Evolutionary conservation across 2,113 vertebrate species (phyloP).

Genomic region (Ancistrus triradiatus): DNA sequence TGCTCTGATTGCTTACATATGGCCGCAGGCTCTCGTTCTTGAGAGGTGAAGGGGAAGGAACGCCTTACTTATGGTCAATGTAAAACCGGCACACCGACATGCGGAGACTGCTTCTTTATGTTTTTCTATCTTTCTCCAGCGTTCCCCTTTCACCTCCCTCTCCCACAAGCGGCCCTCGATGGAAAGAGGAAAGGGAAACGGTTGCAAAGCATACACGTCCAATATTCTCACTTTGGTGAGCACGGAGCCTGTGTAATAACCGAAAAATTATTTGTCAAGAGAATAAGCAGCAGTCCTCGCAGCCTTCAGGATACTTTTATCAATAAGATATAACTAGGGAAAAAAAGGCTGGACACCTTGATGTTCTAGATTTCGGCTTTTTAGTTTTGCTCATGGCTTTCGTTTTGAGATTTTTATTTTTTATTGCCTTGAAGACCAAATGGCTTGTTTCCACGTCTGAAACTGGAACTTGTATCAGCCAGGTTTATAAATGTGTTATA

Average conservation of each 20-base stretch:
- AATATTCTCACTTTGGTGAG: constrained; percentile 60
- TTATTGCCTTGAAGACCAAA: no score
- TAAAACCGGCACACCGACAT: constrained; percentile 61
- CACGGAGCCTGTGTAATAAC: constrained; percentile 67
- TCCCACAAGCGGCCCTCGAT: constrained; percentile 42
- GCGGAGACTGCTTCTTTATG: constrained; percentile 49
- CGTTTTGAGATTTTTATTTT: background rate
- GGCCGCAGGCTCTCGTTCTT: constrained; percentile 54
- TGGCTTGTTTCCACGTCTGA: no score
- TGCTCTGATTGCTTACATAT: constrained; percentile 48
- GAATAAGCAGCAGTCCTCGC: constrained; percentile 64
- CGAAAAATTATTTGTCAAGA: constrained; percentile 69
- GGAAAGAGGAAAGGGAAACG: constrained; percentile 50
- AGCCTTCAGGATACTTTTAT: constrained; percentile 62
- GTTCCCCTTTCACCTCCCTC: constrained; percentile 5
- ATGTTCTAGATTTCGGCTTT: background rate
- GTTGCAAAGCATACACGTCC: constrained; percentile 59
- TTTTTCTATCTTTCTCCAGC: constrained; percentile 39
- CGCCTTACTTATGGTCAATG: constrained; percentile 64
- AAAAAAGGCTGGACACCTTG: no score
- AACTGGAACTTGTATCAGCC: no score
- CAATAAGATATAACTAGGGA: constrained; percentile 59
- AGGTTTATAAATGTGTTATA: no score
- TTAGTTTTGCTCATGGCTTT: background rate
- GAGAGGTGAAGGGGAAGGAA: constrained; percentile 57